Base-by-base conservation (phyloP, 2,888 invertebrate genomes). In the Anticlea derivata region DNA sequence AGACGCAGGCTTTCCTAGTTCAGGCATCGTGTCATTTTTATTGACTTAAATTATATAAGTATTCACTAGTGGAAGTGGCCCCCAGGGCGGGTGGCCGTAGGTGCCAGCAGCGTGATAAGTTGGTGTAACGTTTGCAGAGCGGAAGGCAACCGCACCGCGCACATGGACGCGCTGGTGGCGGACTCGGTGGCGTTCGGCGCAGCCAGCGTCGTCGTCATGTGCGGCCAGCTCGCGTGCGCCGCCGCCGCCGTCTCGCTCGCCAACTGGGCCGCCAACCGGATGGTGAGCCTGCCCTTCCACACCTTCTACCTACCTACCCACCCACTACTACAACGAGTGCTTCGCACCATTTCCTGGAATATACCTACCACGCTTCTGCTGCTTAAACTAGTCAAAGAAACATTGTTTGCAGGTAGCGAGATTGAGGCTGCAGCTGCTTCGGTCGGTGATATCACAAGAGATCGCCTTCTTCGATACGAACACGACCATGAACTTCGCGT, bases 391-490 rank as follows among this genome's bases (percentile, higher is more conserved):
- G 2, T 11, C 12, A 38, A 38, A 7, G n/a, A 11, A n/a, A 17
- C 7, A 17, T 8, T 7, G 3, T 22, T 47, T 3, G 0, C 83
- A 93, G 88, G 92, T 93, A 26, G 90, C 89, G 0, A 83, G 93
- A 35, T 84, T 95, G n/a, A 87, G 95, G 2, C 82, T 89, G 61
- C 80, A 88, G 55, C 92, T 94, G 52, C 81, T 95, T n/a, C 83
- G 91, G 29, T 86, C 94, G 0, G 93, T 94, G 7, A 78, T 95
- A n/a, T 85, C 93, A 0, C 95, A 95, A 68, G 95, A 95, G 65
- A 94, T 95, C 68, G 91, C 93, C 1, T 95, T 94, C 93, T 95
- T 94, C 66, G 95, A 95, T 70, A 93, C 93, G 5, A 92, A 93
- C 51, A 92, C 93, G 0, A 92, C 92, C 7, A 92, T 93, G 65